Evolutionary conservation across 2,888 invertebrate genomes (phyloP), one percentile per base, ranked within the genome.

Genomic region (Mesorhabditis spiculigera): DNA sequence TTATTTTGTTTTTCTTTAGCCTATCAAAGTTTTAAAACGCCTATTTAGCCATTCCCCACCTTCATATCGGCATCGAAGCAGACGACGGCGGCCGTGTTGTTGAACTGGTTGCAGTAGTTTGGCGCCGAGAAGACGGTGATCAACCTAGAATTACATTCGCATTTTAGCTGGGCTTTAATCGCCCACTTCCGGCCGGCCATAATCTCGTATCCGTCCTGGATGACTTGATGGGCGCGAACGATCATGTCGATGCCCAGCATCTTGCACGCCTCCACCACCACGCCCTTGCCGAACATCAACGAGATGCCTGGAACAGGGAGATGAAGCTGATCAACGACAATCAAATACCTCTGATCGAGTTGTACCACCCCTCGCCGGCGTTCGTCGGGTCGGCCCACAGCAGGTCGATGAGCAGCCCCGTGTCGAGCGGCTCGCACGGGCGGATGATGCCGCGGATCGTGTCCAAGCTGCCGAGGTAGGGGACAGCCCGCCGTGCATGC

Each of bases 361-460:
- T 75, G 70, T 73, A 75, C 76, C 79, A 77, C 62, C 78, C 79
- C 45, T 80, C 80, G 41, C 78, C 79, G 70, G 78, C 78, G 69
- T 81, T 82, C 8, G 82, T 82, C 50, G 81, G 81, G 69, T 81
- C 81, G n/a, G 80, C 77, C 82, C 82, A 82, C 43, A 82, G 75
- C 67, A 82, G 69, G 70, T 82, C 82, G 65, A 80, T 82, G 28
- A 82, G 75, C 8, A 82, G 72, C 10, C 82, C 82, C 61, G 74
- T 74, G 69, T 81, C 81, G 28, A 78, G 74, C 10, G 81, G 80
- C 67, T 81, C 81, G 68, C 79, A 80, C 3, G 82, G 81, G 43
- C 81, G 75, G 5, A 71, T 62, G 69, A 80, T 79, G 50, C 71
- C 68, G 28, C 82, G 75, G 62, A 82, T 77, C 13, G 74, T 74